Evolutionary conservation across 2,113 vertebrate genomes (phyloP).

Genomic region (Manacus vitellinus): DNA sequence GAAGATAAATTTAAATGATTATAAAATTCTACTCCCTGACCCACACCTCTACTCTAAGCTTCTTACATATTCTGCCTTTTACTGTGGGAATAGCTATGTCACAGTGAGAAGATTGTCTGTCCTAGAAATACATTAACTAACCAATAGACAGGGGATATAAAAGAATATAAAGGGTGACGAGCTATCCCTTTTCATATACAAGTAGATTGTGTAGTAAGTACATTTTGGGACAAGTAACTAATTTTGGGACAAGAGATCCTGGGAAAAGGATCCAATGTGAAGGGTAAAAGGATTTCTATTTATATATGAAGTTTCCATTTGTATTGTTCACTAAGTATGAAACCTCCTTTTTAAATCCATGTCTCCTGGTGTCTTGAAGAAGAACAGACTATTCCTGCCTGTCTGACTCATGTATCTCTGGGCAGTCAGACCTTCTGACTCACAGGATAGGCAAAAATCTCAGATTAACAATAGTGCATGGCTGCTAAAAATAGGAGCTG

Average conservation of each 20-base stretch:
- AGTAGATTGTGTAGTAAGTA: not conserved
- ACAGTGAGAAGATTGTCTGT: not conserved
- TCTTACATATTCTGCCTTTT: not conserved
- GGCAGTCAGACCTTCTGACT: conserved; percentile 77
- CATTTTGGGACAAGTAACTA: not conserved
- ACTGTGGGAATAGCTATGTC: conserved; percentile 1
- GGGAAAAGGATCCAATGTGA: conserved; percentile 23
- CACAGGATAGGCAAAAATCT: conserved; percentile 68
- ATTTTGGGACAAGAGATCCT: not conserved
- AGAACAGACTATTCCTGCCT: conserved; percentile 72
- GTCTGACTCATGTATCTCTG: conserved; percentile 73
- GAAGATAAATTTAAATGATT: not conserved
- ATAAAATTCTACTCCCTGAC: not conserved
- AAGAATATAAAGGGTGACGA: not conserved
- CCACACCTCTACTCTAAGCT: not conserved
- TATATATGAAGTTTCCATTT: conserved; percentile 63
- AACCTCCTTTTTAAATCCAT: conserved; percentile 54
- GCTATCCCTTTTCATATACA: not conserved
- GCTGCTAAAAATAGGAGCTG: conserved; percentile 70
- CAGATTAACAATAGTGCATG: conserved; percentile 63
- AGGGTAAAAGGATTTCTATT: conserved; percentile 63
- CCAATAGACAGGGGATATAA: not conserved
- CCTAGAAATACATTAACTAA: conserved; percentile 50
- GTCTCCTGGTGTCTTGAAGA: conserved; percentile 58
- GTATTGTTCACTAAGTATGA: conserved; percentile 45